Evolutionary conservation across 2,888 invertebrate genomes (phyloP), one percentile per base, ranked within the genome.

Genomic region (Entomobrya multifasciata): DNA sequence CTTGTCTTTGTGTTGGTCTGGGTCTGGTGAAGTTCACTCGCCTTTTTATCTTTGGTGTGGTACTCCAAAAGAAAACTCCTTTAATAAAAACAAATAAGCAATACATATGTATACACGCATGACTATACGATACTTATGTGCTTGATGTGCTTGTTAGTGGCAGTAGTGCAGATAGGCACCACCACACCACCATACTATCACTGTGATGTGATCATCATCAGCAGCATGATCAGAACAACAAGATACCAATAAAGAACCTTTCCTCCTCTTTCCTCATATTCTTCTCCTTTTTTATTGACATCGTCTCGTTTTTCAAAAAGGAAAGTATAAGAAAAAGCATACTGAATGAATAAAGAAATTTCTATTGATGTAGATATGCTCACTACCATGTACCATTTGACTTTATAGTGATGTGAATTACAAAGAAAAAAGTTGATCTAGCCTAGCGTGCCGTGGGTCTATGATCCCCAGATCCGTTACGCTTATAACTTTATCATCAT

Each of bases 241-340:
- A 70, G 55, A 70, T 55, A 52, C 80, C 80, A 80, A 80, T 80
- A 80, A 80, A 80, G 70, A 70, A 55, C 49, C 52, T 65, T 62
- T 79, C 65, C 65, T n/a, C 22, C n/a, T 55, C 52, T 55, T 1
- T 55, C 3, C 62, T 60, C 30, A 10, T 13, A 15, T 74, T 52
- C 65, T 36, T 25, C 49, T 25, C 17, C 25, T 78, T n/a, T n/a
- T n/a, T n/a, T n/a, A n/a, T n/a, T n/a, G n/a, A n/a, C n/a, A n/a
- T n/a, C n/a, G n/a, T n/a, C n/a, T n/a, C n/a, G n/a, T n/a, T n/a
- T n/a, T n/a, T n/a, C n/a, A n/a, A n/a, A n/a, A n/a, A n/a, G n/a
- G n/a, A n/a, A n/a, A n/a, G n/a, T n/a, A n/a, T n/a, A n/a, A n/a
- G n/a, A n/a, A n/a, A n/a, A n/a, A 44, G 6, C 49, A 20, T 60